A percentile compares a stretch with the other conserved stretches of the same genome.
phyloP scores from a whole-genome alignment of 2,113 vertebrate genomes.

The Plectropomus leopardus region DNA sequence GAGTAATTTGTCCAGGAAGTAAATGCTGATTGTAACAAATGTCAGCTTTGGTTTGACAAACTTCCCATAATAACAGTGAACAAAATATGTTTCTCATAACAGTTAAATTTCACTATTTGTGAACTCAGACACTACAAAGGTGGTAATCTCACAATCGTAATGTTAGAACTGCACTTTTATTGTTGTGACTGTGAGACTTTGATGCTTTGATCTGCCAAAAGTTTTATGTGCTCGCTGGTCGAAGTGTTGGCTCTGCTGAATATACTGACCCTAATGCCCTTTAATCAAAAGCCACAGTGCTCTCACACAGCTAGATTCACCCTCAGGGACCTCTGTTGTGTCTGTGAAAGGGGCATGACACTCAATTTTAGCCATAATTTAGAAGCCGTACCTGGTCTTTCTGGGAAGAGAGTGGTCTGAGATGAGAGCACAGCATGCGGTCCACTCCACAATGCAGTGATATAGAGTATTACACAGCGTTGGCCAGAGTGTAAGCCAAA shows the following conservation, averaged over 20 bases:
- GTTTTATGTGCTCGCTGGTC: constrained; percentile 30
- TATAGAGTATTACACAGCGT: not conserved
- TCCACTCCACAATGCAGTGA: not conserved
- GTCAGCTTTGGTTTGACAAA: not conserved
- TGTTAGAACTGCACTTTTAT: constrained; percentile 6
- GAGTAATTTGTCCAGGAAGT: too few relatives aligned
- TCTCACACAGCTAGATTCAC: not conserved
- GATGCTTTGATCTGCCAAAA: constrained; percentile 9
- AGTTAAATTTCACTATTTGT: not conserved
- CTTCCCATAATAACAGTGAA: too few relatives aligned
- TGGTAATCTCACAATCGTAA: constrained; percentile 21
- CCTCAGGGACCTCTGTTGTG: not conserved
- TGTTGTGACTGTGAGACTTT: constrained; percentile 5
- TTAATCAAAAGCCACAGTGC: constrained; percentile 48
- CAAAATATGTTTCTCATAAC: not conserved
- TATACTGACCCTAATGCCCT: constrained; percentile 31
- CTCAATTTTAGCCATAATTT: not conserved
- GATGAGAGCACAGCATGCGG: not conserved
- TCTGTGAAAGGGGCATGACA: not conserved
- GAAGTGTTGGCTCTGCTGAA: constrained; percentile 18
- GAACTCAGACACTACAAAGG: not conserved
- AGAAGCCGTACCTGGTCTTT: not conserved
- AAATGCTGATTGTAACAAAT: too few relatives aligned
- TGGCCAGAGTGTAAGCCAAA: constrained; percentile 25
- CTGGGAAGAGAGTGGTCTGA: not conserved